Evolutionary conservation across 2,113 vertebrate species (phyloP).

Genomic region (Sinocyclocheilus anshuiensis): DNA sequence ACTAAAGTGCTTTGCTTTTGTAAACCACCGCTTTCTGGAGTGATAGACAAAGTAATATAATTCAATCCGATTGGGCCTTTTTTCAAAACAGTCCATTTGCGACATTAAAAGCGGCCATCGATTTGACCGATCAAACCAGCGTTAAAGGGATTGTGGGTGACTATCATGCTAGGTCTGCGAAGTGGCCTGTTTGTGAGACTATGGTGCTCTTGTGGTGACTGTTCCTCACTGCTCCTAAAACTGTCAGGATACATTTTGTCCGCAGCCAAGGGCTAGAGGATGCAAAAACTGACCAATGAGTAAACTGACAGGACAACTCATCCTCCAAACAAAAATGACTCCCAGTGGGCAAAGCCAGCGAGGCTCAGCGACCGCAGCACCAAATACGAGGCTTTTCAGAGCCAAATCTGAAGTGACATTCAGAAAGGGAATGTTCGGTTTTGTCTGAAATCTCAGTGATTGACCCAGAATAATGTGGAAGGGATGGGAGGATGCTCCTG

Average conservation of each 20-base stretch:
- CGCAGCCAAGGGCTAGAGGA: conserved; percentile 43
- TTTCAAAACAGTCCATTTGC: neutral
- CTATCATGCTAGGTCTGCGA: neutral
- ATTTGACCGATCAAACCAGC: conserved; percentile 8
- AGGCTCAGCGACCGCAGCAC: conserved; percentile 46
- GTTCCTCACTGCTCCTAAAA: conserved; percentile 40
- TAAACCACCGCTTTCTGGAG: neutral
- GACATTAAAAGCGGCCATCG: neutral
- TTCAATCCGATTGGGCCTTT: neutral
- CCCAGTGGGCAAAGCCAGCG: conserved; percentile 44
- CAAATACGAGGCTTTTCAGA: conserved; percentile 51
- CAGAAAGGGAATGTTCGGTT: conserved; percentile 62
- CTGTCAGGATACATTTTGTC: conserved; percentile 70
- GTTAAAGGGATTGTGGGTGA: neutral
- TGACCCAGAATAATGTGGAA: conserved; percentile 72
- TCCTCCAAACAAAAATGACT: conserved; percentile 56
- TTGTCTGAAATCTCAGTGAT: conserved; percentile 71
- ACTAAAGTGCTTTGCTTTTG: neutral
- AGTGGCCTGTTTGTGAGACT: conserved; percentile 14
- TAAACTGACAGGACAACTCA: conserved; percentile 74
- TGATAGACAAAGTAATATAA: neutral
- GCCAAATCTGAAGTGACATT: conserved; percentile 70
- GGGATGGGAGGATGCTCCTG: conserved; percentile 34
- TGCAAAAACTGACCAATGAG: conserved; percentile 75
- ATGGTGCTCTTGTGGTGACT: neutral